A percentile compares a stretch with the other conserved stretches of the same genome.
phyloP scores from a whole-genome alignment of 2,113 vertebrate species.

The Eolophus roseicapilla region DNA sequence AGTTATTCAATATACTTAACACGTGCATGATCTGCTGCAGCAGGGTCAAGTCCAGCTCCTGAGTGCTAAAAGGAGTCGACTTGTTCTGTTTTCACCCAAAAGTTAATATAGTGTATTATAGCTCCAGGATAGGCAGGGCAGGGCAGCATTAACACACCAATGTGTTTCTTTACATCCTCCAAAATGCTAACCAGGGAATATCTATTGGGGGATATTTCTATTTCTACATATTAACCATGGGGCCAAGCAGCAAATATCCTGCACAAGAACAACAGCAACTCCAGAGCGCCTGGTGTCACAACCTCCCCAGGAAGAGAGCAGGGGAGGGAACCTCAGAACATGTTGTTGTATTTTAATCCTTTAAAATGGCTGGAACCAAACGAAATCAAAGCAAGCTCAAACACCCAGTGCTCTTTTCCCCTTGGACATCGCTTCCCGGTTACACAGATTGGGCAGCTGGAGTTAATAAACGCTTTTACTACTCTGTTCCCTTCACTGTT shows the following conservation, averaged over 20 bases:
- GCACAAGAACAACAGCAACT: not conserved
- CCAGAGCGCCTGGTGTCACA: rapidly evolving
- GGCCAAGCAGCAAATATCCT: not conserved
- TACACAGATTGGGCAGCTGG: not conserved
- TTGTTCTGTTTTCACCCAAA: not conserved
- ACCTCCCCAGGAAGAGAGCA: not conserved
- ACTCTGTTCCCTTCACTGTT: not conserved
- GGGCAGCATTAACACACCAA: not conserved
- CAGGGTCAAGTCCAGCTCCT: not conserved
- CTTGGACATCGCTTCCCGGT: not conserved
- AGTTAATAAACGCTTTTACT: not conserved
- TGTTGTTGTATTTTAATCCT: not conserved
- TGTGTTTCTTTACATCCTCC: not conserved
- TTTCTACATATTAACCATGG: not conserved
- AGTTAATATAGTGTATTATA: not conserved
- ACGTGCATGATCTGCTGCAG: not conserved
- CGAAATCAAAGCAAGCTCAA: not conserved
- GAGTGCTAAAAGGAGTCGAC: not conserved
- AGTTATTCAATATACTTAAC: not conserved
- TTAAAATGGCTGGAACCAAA: not conserved
- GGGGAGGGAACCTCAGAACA: not conserved
- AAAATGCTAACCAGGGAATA: not conserved
- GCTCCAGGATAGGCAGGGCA: not conserved
- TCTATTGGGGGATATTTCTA: not conserved
- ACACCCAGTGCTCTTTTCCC: not conserved